phyloP scores from a whole-genome alignment of 2,888 invertebrate species.

The Drosophila stalkeri region DNA sequence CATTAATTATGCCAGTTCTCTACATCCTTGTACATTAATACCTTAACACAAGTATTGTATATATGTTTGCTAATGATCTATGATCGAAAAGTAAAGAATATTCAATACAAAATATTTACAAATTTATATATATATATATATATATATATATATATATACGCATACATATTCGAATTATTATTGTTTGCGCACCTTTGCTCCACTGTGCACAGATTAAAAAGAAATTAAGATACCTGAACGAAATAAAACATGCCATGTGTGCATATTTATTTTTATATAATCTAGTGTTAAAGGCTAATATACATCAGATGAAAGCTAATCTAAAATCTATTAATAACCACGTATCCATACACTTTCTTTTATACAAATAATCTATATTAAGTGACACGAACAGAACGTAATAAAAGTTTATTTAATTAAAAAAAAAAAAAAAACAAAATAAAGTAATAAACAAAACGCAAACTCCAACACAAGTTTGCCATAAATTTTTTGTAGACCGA shows the following conservation, averaged over 20 bases:
- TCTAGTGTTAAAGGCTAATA: slow-evolving; percentile 22
- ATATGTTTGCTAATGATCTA: slow-evolving; percentile 5
- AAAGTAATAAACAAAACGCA: slow-evolving; percentile 19
- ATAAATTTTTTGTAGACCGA: slow-evolving; percentile 33
- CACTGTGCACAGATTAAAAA: slow-evolving; percentile 38
- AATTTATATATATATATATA: not conserved
- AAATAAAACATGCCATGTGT: slow-evolving; percentile 10
- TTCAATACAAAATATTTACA: not conserved
- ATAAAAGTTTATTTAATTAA: slow-evolving; percentile 44
- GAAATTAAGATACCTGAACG: slow-evolving; percentile 40
- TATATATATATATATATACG: too few species aligned
- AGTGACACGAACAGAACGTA: slow-evolving; percentile 26
- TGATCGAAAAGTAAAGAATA: not conserved
- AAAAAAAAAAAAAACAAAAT: slow-evolving; percentile 34
- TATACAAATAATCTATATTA: slow-evolving; percentile 43
- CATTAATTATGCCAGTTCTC: slow-evolving; percentile 11
- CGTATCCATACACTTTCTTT: slow-evolving; percentile 8
- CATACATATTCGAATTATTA: not conserved
- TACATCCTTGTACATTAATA: slow-evolving; percentile 19
- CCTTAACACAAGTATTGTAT: slow-evolving; percentile 19
- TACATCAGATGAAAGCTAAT: slow-evolving; percentile 57
- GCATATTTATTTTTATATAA: slow-evolving; percentile 18
- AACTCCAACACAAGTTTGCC: slow-evolving; percentile 33
- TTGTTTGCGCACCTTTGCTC: not conserved
- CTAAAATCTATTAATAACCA: slow-evolving; percentile 54